phyloP scores from a whole-genome alignment of 2,113 vertebrate genomes.

The Polypterus senegalus region DNA sequence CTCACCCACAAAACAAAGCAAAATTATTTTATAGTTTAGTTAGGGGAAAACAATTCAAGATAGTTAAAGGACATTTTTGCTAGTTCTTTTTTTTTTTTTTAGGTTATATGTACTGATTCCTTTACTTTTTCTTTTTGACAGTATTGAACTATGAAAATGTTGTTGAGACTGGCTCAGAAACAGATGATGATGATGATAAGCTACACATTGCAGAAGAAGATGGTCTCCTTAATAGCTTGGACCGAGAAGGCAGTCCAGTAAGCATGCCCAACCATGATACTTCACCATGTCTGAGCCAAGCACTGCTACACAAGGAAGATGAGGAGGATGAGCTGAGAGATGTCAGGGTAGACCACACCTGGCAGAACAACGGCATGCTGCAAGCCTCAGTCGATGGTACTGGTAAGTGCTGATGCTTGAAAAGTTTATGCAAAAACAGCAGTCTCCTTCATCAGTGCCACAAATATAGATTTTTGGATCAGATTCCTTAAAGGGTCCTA shows the following conservation, averaged over 20 bases:
- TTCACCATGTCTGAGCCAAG: constrained; percentile 75
- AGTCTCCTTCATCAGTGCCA: too few species aligned
- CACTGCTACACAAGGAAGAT: constrained; percentile 71
- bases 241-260: constrained; percentile 75
- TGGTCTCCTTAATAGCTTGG: constrained; percentile 62
- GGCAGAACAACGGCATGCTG: constrained; percentile 82
- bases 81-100: too few species aligned
- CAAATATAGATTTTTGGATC: too few species aligned
- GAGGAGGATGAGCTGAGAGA: constrained; percentile 91
- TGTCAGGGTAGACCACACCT: constrained; percentile 76
- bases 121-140: constrained; percentile 42
- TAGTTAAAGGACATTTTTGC: too few species aligned
- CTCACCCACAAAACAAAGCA: too few species aligned
- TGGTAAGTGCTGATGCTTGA: constrained; percentile 52
- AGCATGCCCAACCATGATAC: constrained; percentile 80
- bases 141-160: constrained; percentile 96
- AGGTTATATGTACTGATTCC: background rate
- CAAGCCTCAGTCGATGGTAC: constrained; percentile 85
- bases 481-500: too few species aligned
- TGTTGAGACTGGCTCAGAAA: constrained; percentile 94
- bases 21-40: too few species aligned
- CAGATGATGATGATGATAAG: constrained; percentile 96
- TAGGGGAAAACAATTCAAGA: too few species aligned
- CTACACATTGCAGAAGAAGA: constrained; percentile 89
- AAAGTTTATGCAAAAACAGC: too few species aligned